Evolutionary conservation across 2,113 vertebrate species (phyloP).

Genomic region (Origma solitaria): DNA sequence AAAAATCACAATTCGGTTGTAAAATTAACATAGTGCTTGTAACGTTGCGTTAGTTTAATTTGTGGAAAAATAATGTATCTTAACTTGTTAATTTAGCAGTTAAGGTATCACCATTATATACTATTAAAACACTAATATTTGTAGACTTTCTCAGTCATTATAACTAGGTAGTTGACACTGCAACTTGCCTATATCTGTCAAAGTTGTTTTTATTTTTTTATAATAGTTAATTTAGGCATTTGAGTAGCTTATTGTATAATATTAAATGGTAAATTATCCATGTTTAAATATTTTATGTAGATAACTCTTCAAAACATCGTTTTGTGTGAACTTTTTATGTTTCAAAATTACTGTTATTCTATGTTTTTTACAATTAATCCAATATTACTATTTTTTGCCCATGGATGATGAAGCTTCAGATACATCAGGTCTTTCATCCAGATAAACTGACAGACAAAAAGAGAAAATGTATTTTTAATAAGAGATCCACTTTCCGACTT

Average conservation of each 20-base stretch:
- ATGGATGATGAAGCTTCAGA: slow-evolving; percentile 68
- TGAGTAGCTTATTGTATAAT: slow-evolving; percentile 71
- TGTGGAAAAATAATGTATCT: slow-evolving; percentile 72
- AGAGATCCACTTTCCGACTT: slow-evolving; percentile 74
- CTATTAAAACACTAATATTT: slow-evolving; percentile 73
- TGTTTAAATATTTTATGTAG: slow-evolving; percentile 79
- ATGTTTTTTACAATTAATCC: slow-evolving; percentile 72
- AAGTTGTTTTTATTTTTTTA: slow-evolving; percentile 69
- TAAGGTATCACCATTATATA: slow-evolving; percentile 74
- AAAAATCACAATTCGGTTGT: slow-evolving; percentile 65
- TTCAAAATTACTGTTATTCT: slow-evolving; percentile 66
- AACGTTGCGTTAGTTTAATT: slow-evolving; percentile 73
- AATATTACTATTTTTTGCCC: slow-evolving; percentile 75
- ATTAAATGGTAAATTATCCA: slow-evolving; percentile 77
- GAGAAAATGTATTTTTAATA: slow-evolving; percentile 79
- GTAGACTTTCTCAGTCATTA: slow-evolving; percentile 76
- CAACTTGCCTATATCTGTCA: slow-evolving; percentile 76
- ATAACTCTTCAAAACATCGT: slow-evolving; percentile 68
- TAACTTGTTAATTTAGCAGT: slow-evolving; percentile 73
- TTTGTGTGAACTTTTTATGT: slow-evolving; percentile 69
- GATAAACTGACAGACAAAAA: slow-evolving; percentile 68
- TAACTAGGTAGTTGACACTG: slow-evolving; percentile 77
- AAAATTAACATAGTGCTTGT: slow-evolving; percentile 74
- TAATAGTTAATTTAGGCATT: slow-evolving; percentile 74
- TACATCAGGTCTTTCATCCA: slow-evolving; percentile 70